A percentile compares a stretch with the other conserved stretches of the same genome.
phyloP scores from a whole-genome alignment of 2,888 invertebrate species.

The Cantharis nigra region DNA sequence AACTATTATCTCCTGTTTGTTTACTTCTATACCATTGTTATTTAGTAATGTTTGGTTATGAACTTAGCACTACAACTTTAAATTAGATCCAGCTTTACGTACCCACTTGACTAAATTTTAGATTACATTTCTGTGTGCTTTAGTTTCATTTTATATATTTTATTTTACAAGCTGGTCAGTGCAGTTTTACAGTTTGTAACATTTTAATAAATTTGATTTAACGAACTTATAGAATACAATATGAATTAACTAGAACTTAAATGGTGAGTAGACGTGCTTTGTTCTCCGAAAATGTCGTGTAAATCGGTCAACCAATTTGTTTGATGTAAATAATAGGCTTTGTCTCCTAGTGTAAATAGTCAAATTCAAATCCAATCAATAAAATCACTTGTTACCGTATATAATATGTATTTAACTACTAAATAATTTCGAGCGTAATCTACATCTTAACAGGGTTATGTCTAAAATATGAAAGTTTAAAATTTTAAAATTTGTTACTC shows the following conservation, averaged over 20 bases:
- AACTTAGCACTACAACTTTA: not conserved
- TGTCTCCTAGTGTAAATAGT: too few relatives aligned
- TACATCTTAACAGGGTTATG: too few relatives aligned
- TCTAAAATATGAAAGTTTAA: too few relatives aligned
- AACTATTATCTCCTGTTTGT: slow-evolving; percentile 12
- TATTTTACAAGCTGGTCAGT: not conserved
- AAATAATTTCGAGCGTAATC: too few relatives aligned
- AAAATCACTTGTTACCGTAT: too few relatives aligned
- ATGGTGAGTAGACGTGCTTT: not conserved
- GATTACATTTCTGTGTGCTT: not conserved
- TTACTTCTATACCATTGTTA: slow-evolving; percentile 19
- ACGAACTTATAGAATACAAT: not conserved
- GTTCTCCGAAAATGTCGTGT: not conserved
- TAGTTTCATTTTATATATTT: not conserved
- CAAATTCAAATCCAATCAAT: too few relatives aligned
- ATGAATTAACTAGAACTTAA: not conserved
- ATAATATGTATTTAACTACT: too few relatives aligned
- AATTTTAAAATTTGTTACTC: too few relatives aligned
- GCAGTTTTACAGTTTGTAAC: not conserved
- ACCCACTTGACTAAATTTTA: not conserved
- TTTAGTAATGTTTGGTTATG: slow-evolving; percentile 5
- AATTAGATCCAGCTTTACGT: not conserved
- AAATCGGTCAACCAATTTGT: not conserved
- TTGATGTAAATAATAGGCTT: too few relatives aligned
- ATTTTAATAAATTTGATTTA: not conserved